Conservation (phyloP, 2,113 vertebrate genomes). For the Lagopus muta region DNA sequence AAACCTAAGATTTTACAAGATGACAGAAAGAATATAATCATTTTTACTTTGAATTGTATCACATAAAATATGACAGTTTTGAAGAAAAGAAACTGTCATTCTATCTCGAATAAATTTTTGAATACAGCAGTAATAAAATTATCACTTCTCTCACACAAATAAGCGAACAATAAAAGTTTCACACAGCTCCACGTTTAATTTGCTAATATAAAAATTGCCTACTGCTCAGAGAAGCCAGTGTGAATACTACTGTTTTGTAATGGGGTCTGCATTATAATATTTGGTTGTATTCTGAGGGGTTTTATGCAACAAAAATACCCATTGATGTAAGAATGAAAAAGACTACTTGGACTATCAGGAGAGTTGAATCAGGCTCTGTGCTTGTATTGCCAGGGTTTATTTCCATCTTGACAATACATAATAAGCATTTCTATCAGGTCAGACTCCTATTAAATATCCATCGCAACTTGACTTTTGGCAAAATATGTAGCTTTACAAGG, state of each 20-base stretch:
- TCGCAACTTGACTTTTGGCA: constrained; percentile 49
- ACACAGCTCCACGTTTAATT: constrained; percentile 41
- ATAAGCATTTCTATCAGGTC: constrained; percentile 49
- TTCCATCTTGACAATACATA: constrained; percentile 55
- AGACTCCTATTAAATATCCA: constrained; percentile 52
- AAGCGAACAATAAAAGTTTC: constrained; percentile 44
- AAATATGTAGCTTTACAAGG: constrained; percentile 43
- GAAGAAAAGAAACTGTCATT: constrained; percentile 66
- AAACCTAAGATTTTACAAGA: constrained; percentile 46
- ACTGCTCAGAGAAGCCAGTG: constrained; percentile 53
- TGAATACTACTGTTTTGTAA: constrained; percentile 57
- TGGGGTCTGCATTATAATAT: constrained; percentile 58
- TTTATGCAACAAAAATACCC: constrained; percentile 40
- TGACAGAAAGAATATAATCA: constrained; percentile 46
- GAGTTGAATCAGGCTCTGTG: constrained; percentile 15
- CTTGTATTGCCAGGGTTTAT: constrained; percentile 37
- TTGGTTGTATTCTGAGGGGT: constrained; percentile 16
- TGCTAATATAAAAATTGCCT: constrained; percentile 62
- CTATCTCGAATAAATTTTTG: constrained; percentile 30
- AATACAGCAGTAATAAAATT: constrained; percentile 61
- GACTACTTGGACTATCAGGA: background rate
- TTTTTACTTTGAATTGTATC: constrained; percentile 46
- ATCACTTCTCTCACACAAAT: constrained; percentile 45
- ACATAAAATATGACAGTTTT: constrained; percentile 53
- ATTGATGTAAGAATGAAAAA: constrained; percentile 45